Evolutionary conservation across 2,888 invertebrate species (phyloP).

Genomic region (Dynastes tityus): DNA sequence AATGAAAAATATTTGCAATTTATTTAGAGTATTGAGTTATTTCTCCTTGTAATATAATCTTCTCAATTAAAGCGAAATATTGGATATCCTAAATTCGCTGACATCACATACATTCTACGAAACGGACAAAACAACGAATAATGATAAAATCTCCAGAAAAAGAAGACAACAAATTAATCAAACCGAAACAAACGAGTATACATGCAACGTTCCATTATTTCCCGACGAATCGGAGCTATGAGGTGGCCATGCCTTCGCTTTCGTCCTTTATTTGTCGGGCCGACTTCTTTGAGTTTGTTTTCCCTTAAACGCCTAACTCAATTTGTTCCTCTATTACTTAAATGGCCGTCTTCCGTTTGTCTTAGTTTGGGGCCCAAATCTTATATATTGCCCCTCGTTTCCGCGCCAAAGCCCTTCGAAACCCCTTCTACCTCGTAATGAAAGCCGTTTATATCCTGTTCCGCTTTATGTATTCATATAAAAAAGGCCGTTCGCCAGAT

Average conservation of each 20-base stretch:
- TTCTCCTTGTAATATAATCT: too few relatives aligned
- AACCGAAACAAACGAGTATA: conserved; percentile 15
- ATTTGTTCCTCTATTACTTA: conserved; percentile 47
- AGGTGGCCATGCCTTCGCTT: not conserved
- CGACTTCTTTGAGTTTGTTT: conserved; percentile 39
- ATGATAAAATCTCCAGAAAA: not conserved
- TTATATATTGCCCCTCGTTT: conserved; percentile 47
- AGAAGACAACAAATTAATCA: conserved; percentile 29
- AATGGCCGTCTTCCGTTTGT: conserved; percentile 45
- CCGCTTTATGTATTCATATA: conserved; percentile 46
- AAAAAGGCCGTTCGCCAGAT: conserved; percentile 29
- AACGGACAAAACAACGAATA: too few relatives aligned
- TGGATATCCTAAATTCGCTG: too few relatives aligned
- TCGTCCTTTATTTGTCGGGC: conserved; percentile 29
- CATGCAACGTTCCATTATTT: conserved; percentile 25
- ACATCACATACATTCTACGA: too few relatives aligned
- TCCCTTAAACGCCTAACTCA: conserved; percentile 45
- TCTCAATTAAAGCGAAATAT: too few relatives aligned
- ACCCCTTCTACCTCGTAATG: conserved; percentile 34
- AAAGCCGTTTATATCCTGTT: conserved; percentile 45
- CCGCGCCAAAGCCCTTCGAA: conserved; percentile 10
- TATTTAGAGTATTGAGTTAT: too few relatives aligned
- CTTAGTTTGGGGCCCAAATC: conserved; percentile 46
- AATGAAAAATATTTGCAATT: too few relatives aligned
- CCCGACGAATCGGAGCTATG: conserved; percentile 12